A percentile compares a stretch with the other conserved stretches of the same genome.
Evolutionary conservation across 2,888 invertebrate genomes (phyloP).

Genomic region (Drosophila villosipedis): DNA sequence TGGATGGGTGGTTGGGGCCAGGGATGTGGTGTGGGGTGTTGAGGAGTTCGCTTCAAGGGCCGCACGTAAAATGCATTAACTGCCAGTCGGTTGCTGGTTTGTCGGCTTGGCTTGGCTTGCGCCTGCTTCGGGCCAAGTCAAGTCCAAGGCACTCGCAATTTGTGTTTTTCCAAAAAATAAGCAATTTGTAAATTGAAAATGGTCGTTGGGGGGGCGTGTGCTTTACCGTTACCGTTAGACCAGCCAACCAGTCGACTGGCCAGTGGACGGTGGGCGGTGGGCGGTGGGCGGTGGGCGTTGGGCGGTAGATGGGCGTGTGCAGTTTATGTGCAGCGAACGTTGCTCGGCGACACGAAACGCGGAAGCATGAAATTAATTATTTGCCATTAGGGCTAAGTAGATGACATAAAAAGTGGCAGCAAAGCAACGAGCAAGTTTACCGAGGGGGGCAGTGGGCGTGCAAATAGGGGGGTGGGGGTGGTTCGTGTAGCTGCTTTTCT

Average conservation of each 20-base stretch:
- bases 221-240: constrained; percentile 1
- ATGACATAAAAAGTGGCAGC: constrained; percentile 83
- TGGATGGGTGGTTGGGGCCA: background rate
- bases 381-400: constrained; percentile 86
- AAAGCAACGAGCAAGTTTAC: constrained; percentile 26
- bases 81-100: constrained; percentile 49
- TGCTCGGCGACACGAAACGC: constrained; percentile 71
- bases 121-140: constrained; percentile 41
- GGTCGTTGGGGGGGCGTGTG: constrained; percentile 50
- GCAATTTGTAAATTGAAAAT: constrained; percentile 82
- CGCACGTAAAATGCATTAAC: constrained; percentile 81
- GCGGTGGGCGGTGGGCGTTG: constrained; percentile 6
- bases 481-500: constrained; percentile 53
- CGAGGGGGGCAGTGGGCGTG: background rate
- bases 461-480: background rate
- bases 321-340: constrained; percentile 27
- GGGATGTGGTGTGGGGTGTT: background rate
- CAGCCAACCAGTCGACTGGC: constrained; percentile 8
- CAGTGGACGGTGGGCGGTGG: constrained; percentile 13
- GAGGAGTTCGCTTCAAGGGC: constrained; percentile 38
- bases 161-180: constrained; percentile 76
- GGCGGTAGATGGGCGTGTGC: constrained; percentile 17
- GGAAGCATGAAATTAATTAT: constrained; percentile 85
- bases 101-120: constrained; percentile 8
- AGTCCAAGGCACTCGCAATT: constrained; percentile 79